phyloP scores from a whole-genome alignment of 1,140 invertebrate genomes.

The Caenorhabditis elegans region DNA sequence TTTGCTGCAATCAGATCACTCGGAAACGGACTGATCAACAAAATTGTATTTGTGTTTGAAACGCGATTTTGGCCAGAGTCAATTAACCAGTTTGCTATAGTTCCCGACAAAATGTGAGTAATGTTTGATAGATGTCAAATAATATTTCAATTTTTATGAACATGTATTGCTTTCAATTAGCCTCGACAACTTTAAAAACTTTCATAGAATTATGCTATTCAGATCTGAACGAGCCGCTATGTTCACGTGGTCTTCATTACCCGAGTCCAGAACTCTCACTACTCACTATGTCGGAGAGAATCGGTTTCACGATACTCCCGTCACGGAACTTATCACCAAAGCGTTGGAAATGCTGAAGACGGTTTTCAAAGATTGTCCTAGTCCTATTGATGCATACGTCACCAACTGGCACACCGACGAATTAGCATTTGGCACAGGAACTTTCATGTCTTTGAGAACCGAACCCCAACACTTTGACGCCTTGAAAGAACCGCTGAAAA shows the following conservation, averaged over 20 bases:
- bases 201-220: too few species aligned
- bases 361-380: not conserved
- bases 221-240: too few species aligned
- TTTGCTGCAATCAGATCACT: too few species aligned
- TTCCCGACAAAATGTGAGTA: too few species aligned
- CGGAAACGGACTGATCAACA: too few species aligned
- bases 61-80: too few species aligned
- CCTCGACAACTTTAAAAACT: too few species aligned
- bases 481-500: not conserved
- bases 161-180: too few species aligned
- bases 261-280: not conserved
- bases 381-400: not conserved
- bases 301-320: not conserved
- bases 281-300: not conserved
- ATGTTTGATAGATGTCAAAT: too few species aligned
- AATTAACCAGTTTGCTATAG: too few species aligned
- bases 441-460: not conserved
- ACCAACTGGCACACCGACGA: not conserved
- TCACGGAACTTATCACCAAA: not conserved
- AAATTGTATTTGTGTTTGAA: too few species aligned
- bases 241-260: not conserved
- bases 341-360: not conserved
- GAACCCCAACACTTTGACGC: not conserved
- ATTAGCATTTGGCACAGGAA: not conserved
- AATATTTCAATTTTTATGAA: too few species aligned